Evolutionary conservation across 2,113 vertebrate genomes (phyloP), one percentile per base, ranked within the genome.

Genomic region (Oreocharis arfaki): DNA sequence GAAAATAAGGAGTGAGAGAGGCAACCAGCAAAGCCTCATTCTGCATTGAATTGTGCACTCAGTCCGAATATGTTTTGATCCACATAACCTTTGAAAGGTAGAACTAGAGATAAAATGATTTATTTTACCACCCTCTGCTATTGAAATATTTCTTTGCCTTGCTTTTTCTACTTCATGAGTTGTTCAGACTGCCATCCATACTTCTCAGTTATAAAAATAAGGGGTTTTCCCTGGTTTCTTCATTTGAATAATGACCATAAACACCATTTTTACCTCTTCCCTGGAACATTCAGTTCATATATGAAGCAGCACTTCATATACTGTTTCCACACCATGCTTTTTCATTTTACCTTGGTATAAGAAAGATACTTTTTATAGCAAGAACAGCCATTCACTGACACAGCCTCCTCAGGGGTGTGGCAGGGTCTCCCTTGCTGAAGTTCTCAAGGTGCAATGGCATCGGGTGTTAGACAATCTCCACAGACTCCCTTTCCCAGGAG

Each of bases 141-240:
- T 10, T 67, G 78, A 84, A 75, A 63, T 57, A 84, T 11, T 68
- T 28, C 21, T 63, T 77, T 80, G 47, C n/a, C 24, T 92, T 71
- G 10, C 49, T 68, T 76, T 71, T 32, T 21, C 8, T 68, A 35
- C 42, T 80, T 71, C 47, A 7, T 16, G 24, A 68, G 22, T 26
- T n/a, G 21, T 59, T 84, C 44, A 59, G 28, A 10, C 49, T 81
- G 23, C 53, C 57, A 61, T 39, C 41, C 12, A 6, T 23, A 53
- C 42, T 28, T 79, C 76, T 60, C 55, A 94, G 35, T 74, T 46
- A 50, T 56, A 75, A 67, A 93, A 89, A 37, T 24, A 84, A 87
- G 11, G 23, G 5, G 10, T 0, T 69, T 69, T 56, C n/a, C 37
- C 28, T 60, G 14, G 60, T 75, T 67, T 52, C 28, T 74, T 78